Evolutionary conservation across 2,113 vertebrate genomes (phyloP), one percentile per base, ranked within the genome.

Genomic region (Hyla sarda): DNA sequence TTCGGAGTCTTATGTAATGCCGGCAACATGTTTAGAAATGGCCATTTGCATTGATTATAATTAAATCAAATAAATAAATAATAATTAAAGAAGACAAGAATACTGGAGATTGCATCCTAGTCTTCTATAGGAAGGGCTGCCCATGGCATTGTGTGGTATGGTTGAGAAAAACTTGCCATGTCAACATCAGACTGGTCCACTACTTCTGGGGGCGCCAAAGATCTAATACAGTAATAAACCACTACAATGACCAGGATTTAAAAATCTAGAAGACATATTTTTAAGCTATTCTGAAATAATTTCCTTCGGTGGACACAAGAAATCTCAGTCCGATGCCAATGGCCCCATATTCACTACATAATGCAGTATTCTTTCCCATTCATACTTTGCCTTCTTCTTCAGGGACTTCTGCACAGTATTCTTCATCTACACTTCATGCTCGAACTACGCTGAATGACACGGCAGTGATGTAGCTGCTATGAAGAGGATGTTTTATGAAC

Each of bases 401-500:
- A 34, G 14, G 67, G 67, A 71, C 67, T 71, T 71, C 8, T 71
- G 32, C 34, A 14, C 65, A 69, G 17, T 69, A 37, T 37, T 69
- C 34, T 41, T 41, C 1, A 16, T 16, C 32, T 69, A 21, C 32
- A 69, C 30, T 17, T 69, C 67, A 71, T 71, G 67, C 67, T 71
- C 67, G 16, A 17, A 30, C 19, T 37, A 10, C 19, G 34, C 67
- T 71, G 32, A 41, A 71, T 41, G 67, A 71, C 34, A 71, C 23
- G 65, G 30, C 30, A 2, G 65, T 21, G 16, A 21, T 37, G 32
- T 32, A 71, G 19, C 6, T 23, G 11, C 19, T 37, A 41, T 41
- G 67, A 9, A 71, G 34, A 71, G 67, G 67, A 71, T 71, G 67
- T 71, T 71, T 71, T 71, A 71, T 12, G 67, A 41, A 23, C 67